Percentiles rank a stretch among this genome's conserved stretches.
Evolutionary conservation across 2,797 vertebrate genomes (phyloP).

Genomic region (Sebastolobus alascanus): DNA sequence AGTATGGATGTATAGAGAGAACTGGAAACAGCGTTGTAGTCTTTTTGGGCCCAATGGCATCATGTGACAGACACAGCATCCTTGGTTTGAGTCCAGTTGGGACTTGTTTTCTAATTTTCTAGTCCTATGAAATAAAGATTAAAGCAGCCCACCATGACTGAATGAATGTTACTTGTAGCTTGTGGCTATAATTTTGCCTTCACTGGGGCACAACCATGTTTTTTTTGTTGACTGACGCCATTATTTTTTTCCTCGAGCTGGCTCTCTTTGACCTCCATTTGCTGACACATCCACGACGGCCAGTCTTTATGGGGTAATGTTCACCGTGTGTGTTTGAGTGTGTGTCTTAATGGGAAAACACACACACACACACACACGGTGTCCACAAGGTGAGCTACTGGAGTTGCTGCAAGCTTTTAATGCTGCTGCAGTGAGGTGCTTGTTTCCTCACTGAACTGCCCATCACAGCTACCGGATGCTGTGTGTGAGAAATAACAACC

Average conservation of each 20-base stretch:
- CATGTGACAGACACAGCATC: background rate
- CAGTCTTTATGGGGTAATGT: background rate
- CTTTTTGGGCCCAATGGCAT: too few relatives aligned
- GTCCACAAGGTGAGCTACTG: background rate
- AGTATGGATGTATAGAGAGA: too few relatives aligned
- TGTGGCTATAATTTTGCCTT: background rate
- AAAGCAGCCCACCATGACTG: background rate
- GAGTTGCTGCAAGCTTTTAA: background rate
- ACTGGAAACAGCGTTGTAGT: too few relatives aligned
- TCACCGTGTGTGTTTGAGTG: background rate
- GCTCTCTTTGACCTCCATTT: background rate
- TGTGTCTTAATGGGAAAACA: background rate
- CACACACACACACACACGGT: background rate
- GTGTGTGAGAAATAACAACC: conserved; percentile 2
- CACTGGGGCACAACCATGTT: background rate
- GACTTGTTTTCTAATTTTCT: background rate
- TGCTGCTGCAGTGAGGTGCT: background rate
- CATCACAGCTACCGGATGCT: background rate
- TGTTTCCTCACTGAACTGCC: conserved; percentile 5
- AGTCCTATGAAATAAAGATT: background rate
- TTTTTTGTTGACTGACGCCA: background rate
- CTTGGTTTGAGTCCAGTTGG: background rate
- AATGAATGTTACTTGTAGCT: background rate
- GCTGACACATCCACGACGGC: background rate
- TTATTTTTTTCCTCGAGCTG: background rate